Percentiles rank a stretch among this genome's conserved stretches.
These are phyloP conservation scores for Lochmaea crataegi DNA, from an alignment of 2,888 invertebrate genomes.

Conservation along the genomic window DNA sequence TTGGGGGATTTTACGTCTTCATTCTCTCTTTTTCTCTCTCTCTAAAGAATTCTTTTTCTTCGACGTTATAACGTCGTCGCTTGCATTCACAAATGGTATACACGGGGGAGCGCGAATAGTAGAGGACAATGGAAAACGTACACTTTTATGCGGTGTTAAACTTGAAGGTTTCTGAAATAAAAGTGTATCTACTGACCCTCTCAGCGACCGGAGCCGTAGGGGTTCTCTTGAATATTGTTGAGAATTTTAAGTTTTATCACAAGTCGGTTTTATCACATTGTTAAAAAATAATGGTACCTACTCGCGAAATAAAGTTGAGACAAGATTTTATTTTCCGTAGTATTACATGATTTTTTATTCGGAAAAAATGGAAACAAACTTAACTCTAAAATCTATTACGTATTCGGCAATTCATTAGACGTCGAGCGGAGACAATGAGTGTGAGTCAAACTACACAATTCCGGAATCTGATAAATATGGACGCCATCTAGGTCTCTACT, in stretches of 20 bases:
- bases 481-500: no score
- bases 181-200: conserved; percentile 11
- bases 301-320: background rate
- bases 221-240: background rate
- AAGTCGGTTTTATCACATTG: conserved; percentile 1
- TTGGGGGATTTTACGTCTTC: conserved; percentile 6
- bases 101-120: background rate
- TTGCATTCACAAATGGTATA: conserved; percentile 8
- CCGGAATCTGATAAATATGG: no score
- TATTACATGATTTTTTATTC: background rate
- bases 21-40: conserved; percentile 8
- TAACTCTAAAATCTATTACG: no score
- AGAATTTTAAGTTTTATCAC: background rate
- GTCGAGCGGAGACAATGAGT: no score
- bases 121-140: conserved; percentile 9
- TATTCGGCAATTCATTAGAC: no score
- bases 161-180: conserved; percentile 11
- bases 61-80: background rate
- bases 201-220: background rate
- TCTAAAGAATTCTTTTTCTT: conserved; percentile 22
- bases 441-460: no score
- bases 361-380: background rate
- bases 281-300: background rate
- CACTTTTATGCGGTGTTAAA: conserved; percentile 15
- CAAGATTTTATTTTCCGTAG: background rate